Conservation (phyloP, 2,113 vertebrate species). For the Lepus americanus region DNA sequence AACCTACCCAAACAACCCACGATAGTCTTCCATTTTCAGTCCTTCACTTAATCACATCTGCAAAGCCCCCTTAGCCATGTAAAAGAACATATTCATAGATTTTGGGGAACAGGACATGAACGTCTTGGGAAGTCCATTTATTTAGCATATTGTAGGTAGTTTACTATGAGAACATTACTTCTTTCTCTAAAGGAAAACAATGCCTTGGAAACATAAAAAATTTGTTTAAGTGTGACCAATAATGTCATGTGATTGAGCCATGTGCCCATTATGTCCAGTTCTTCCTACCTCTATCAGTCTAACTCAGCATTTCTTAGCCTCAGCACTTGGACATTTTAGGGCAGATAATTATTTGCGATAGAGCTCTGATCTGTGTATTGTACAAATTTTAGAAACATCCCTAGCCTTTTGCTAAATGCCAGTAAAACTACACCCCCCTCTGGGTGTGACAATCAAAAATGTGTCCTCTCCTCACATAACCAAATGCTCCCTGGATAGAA, state of each 20-base stretch:
- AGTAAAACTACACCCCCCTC: neutral
- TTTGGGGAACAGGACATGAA: neutral
- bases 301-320: neutral
- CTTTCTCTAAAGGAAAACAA: slow-evolving; percentile 16
- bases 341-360: neutral
- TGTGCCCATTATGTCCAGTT: neutral
- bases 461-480: neutral
- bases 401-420: neutral
- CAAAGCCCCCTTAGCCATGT: neutral
- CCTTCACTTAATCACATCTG: neutral
- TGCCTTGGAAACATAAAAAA: neutral
- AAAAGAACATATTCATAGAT: slow-evolving; percentile 20
- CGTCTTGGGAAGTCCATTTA: neutral
- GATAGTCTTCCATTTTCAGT: neutral
- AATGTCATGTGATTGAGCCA: neutral
- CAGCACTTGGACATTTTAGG: neutral
- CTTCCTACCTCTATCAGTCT: neutral
- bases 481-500: neutral
- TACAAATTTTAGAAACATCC: neutral
- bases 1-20: neutral
- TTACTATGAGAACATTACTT: neutral
- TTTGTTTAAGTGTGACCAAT: neutral
- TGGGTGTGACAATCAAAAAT: neutral
- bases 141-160: neutral
- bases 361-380: neutral